Percentiles rank a stretch among this genome's conserved stretches.
phyloP scores from a whole-genome alignment of 2,797 vertebrate species.

The Chrysocyon brachyurus region DNA sequence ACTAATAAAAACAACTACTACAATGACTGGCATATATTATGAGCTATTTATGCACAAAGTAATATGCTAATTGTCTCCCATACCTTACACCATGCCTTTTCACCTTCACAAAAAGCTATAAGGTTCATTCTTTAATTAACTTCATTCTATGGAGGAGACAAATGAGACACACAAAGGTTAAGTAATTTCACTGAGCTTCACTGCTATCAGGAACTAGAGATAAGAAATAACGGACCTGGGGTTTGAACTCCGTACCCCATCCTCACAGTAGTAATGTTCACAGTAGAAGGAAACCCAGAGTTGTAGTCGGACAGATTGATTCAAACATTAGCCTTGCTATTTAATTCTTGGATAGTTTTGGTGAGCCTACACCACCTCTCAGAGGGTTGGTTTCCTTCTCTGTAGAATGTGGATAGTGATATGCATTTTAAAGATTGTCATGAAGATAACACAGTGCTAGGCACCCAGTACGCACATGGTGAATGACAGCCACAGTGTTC shows the following conservation, averaged over 20 bases:
- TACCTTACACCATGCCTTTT: background rate
- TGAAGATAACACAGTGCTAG: background rate
- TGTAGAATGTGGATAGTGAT: background rate
- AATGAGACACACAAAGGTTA: background rate
- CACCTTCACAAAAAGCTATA: background rate
- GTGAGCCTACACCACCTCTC: background rate
- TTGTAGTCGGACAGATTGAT: background rate
- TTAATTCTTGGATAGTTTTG: background rate
- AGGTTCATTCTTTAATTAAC: background rate
- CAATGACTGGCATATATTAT: background rate
- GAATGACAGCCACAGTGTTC: fast-evolving
- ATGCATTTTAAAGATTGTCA: background rate
- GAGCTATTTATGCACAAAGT: background rate
- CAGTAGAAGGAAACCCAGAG: fast-evolving
- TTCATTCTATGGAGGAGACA: background rate
- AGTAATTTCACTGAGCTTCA: background rate
- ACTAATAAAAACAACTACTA: background rate
- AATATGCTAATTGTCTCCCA: background rate
- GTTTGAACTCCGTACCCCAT: background rate
- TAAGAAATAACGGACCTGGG: fast-evolving
- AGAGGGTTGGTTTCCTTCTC: background rate
- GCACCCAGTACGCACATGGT: fast-evolving
- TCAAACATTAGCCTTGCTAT: background rate
- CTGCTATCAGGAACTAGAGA: background rate
- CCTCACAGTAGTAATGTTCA: fast-evolving